These are phyloP conservation scores for Drosophila sulfurigaster DNA, from an alignment of 1,140 invertebrate species.

Conservation along the genomic window DNA sequence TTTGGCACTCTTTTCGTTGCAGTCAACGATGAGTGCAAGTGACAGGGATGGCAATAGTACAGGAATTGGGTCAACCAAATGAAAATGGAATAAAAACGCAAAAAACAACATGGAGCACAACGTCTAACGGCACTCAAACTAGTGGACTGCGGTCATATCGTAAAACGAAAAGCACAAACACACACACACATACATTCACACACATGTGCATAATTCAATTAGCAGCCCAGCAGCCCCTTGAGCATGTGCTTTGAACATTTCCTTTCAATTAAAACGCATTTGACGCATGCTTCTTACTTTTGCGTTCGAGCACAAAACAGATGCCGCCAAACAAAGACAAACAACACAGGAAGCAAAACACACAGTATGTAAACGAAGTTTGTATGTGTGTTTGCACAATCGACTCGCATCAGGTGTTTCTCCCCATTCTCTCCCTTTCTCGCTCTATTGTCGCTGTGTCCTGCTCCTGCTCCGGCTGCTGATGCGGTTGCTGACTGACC, in stretches of 20 bases:
- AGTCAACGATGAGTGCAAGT: constrained; percentile 33
- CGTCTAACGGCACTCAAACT: constrained; percentile 26
- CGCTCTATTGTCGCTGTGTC: constrained; percentile 6
- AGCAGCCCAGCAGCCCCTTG: constrained; percentile 45
- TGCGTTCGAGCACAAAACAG: constrained; percentile 54
- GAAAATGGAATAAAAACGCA: constrained; percentile 45
- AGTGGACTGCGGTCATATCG: constrained; percentile 42
- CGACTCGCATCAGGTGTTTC: constrained; percentile 43
- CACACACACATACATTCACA: constrained; percentile 14
- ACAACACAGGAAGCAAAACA: constrained; percentile 31
- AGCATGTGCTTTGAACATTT: constrained; percentile 77
- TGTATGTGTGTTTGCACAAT: constrained; percentile 14
- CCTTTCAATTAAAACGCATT: constrained; percentile 80
- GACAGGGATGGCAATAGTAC: constrained; percentile 51
- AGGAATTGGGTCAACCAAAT: constrained; percentile 57
- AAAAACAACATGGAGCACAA: constrained; percentile 27
- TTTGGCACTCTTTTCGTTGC: constrained; percentile 61
- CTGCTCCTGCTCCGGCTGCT: constrained; percentile 2
- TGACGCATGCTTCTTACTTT: constrained; percentile 54
- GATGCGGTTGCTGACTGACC: constrained; percentile 26
- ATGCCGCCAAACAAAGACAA: constrained; percentile 66
- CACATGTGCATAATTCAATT: constrained; percentile 67
- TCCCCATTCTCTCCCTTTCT: neutral
- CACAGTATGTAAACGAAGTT: neutral
- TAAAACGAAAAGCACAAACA: constrained; percentile 39